Evolutionary conservation across 2,888 invertebrate genomes (phyloP).

Genomic region (Leptinotarsa haldemani): DNA sequence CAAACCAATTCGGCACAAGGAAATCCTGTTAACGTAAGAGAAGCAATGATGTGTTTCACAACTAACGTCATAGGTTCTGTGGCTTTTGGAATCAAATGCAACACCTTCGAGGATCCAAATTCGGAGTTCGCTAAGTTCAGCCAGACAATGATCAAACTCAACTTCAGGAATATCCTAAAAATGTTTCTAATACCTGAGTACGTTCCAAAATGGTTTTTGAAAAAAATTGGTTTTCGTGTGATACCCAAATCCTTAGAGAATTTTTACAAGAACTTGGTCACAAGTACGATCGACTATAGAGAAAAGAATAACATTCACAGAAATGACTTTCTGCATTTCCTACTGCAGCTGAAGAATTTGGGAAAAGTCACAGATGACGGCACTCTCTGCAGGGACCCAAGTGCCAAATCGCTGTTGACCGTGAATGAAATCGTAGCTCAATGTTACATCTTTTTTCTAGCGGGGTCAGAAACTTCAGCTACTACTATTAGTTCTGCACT

Average conservation of each 20-base stretch:
- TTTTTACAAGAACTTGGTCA: slow-evolving; percentile 63
- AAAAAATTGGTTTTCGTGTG: slow-evolving; percentile 47
- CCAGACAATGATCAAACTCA: slow-evolving; percentile 40
- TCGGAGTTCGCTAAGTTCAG: slow-evolving; percentile 63
- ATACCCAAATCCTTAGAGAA: slow-evolving; percentile 51
- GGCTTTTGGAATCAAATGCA: slow-evolving; percentile 72
- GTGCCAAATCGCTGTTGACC: slow-evolving; percentile 26
- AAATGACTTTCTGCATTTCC: slow-evolving; percentile 70
- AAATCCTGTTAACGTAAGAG: slow-evolving; percentile 58
- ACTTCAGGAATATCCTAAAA: slow-evolving; percentile 36
- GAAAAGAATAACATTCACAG: slow-evolving; percentile 64
- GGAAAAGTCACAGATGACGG: slow-evolving; percentile 60
- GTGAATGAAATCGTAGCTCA: slow-evolving; percentile 40
- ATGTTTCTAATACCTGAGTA: slow-evolving; percentile 23
- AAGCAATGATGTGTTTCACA: slow-evolving; percentile 69
- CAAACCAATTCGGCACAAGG: slow-evolving; percentile 58
- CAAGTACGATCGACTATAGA: slow-evolving; percentile 57
- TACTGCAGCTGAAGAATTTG: slow-evolving; percentile 65
- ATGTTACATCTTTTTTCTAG: slow-evolving; percentile 49
- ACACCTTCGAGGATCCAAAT: slow-evolving; percentile 68
- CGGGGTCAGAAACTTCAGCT: slow-evolving; percentile 53
- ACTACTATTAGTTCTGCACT: slow-evolving; percentile 62
- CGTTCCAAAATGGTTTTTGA: slow-evolving; percentile 45
- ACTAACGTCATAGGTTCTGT: slow-evolving; percentile 72
- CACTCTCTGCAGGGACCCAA: slow-evolving; percentile 49